phyloP scores from a whole-genome alignment of 2,797 vertebrate genomes.

The Rhinichthys osculus region DNA sequence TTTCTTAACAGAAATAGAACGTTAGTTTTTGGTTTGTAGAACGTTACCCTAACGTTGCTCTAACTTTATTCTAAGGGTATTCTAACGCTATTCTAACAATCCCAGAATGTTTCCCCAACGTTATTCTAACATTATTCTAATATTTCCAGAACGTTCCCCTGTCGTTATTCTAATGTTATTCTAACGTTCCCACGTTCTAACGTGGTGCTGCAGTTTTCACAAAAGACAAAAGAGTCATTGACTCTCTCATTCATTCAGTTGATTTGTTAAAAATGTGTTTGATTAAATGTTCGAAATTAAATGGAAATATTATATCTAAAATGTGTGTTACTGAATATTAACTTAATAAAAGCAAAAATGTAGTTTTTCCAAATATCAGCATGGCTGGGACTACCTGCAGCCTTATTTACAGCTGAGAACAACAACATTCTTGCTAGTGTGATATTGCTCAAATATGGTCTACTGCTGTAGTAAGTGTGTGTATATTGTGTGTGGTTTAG shows the following conservation, averaged over 20 bases:
- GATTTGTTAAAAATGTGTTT: background rate
- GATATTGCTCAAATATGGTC: background rate
- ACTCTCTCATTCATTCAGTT: background rate
- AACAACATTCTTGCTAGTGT: slow-evolving; percentile 2
- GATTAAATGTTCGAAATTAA: background rate
- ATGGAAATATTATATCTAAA: background rate
- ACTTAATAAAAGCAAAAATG: background rate
- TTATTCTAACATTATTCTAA: too few species aligned
- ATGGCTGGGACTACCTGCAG: background rate
- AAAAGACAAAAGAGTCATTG: background rate
- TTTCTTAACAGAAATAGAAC: background rate
- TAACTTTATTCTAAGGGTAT: too few species aligned
- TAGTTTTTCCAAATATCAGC: background rate
- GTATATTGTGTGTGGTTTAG: slow-evolving; percentile 69
- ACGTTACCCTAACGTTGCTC: too few species aligned
- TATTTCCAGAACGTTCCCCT: too few species aligned
- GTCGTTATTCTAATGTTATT: too few species aligned
- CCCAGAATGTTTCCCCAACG: too few species aligned
- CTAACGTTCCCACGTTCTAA: too few species aligned
- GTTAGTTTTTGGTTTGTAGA: background rate
- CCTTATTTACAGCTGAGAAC: background rate
- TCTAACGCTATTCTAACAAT: too few species aligned
- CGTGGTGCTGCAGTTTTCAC: too few species aligned
- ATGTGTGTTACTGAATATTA: background rate
- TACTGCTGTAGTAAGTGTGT: background rate